A percentile compares a stretch with the other conserved stretches of the same genome.
These are phyloP conservation scores for Ctenodactylus gundi DNA, from an alignment of 2,113 vertebrate species.

Conservation along the genomic window DNA sequence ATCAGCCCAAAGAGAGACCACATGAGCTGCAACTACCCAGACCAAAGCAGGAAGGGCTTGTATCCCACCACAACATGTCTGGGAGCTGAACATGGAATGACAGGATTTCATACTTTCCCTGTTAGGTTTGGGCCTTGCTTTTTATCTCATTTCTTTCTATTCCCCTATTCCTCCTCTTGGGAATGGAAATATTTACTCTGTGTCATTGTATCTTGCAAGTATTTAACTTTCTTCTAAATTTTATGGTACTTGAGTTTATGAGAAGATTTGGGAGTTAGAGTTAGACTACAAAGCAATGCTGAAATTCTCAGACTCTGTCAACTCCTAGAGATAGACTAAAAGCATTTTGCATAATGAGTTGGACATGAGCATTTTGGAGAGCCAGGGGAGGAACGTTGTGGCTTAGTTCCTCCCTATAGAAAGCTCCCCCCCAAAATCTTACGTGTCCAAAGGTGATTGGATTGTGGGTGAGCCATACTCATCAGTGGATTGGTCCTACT, in stretches of 20 bases:
- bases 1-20: neutral
- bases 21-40: neutral
- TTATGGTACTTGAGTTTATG: too few species aligned
- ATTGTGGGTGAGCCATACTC: neutral
- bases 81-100: neutral
- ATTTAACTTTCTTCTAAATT: neutral
- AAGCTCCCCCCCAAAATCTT: neutral
- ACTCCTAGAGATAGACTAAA: neutral
- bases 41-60: neutral
- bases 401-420: neutral
- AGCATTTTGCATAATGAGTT: neutral
- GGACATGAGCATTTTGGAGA: neutral
- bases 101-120: neutral
- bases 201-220: neutral
- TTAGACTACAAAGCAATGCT: too few species aligned
- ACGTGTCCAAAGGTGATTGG: neutral
- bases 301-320: neutral
- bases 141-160: neutral
- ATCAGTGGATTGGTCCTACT: neutral
- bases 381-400: neutral
- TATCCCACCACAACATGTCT: neutral
- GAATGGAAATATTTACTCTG: neutral
- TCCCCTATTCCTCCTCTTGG: too few species aligned
- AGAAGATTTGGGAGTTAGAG: too few species aligned
- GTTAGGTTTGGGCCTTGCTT: neutral